Base-by-base conservation (phyloP, 2,797 vertebrate species). In the Sarcoramphus papa region DNA sequence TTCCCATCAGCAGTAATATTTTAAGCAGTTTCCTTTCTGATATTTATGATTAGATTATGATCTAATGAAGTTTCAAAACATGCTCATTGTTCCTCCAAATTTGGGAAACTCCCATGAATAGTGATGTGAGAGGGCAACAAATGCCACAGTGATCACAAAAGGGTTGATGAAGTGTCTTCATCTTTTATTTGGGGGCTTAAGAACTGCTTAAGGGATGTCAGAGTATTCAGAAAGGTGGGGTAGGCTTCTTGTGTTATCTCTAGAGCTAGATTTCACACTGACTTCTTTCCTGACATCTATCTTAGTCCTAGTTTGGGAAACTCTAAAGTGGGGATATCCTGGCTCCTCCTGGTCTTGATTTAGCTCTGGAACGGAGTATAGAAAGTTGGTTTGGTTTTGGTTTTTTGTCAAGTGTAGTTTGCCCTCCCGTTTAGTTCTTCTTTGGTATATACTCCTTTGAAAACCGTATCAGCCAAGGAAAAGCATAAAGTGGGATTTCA, bases 1-100 rank as follows among this genome's bases (percentile, higher is more conserved):
- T 97, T 96, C 89, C 95, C 95, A 95, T 75, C 75, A 88, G 75
- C 53, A 28, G 56, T 57, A 88, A 72, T 80, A 94, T 97, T 96
- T 94, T 88, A 96, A 93, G 89, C 56, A 33, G 82, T 88, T 92
- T 96, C 91, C 78, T 94, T 96, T 94, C 69, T 88, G 69, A 76
- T 92, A 92, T 79, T 85, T 92, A 64, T 83, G 78, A 92, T 88
- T 70, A 92, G 81, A 95, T 95, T 94, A 75, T 68, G 72, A 91
- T 93, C 68, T 90, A 88, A 73, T 63, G 27, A 92, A 60, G 57
- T 85, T 51, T 85, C 48, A 89, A 85, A 96, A 85, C 56, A 68
- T 35, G 37, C 7, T 83, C 24, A 91, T 90, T 96, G 91, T 96
- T 96, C 51, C 64, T 93, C 45, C 64, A 60, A 57, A 74, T 85